Percentiles rank a stretch among this genome's conserved stretches.
phyloP scores from a whole-genome alignment of 2,797 vertebrate species.

The Carcharodon carcharias region DNA sequence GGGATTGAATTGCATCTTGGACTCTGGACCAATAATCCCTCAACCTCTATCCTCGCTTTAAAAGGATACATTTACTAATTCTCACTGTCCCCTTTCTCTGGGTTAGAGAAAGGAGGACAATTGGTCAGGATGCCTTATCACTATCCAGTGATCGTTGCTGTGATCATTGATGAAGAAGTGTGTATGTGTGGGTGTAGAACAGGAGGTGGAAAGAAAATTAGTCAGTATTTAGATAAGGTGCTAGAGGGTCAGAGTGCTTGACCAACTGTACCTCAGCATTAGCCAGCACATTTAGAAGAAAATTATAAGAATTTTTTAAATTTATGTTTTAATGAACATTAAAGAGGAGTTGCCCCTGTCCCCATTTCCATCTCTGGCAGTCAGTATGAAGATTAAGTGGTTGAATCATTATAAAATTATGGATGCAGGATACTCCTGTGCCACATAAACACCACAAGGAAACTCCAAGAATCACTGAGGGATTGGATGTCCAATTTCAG shows the following conservation, averaged over 20 bases:
- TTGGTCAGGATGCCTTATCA: not conserved
- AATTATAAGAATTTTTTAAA: not conserved
- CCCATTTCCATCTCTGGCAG: slow-evolving; percentile 13
- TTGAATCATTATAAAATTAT: slow-evolving; percentile 25
- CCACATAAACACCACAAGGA: slow-evolving; percentile 12
- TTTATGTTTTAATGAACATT: not conserved
- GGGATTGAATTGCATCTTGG: not conserved
- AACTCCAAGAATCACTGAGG: slow-evolving; percentile 34
- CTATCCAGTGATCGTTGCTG: not conserved
- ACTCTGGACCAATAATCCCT: not conserved
- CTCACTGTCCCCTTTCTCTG: not conserved
- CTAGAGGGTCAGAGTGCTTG: not conserved
- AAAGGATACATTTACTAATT: not conserved
- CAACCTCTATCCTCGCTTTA: not conserved
- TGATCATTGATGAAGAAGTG: not conserved
- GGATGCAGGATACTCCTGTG: not conserved
- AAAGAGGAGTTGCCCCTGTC: not conserved
- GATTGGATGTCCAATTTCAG: slow-evolving; percentile 36
- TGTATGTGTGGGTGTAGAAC: not conserved
- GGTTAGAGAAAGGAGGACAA: not conserved
- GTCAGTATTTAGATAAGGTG: not conserved
- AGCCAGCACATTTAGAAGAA: not conserved
- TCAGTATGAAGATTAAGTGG: not conserved
- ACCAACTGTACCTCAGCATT: not conserved
- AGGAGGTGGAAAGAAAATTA: not conserved